phyloP scores from a whole-genome alignment of 2,113 vertebrate genomes.

The Oreochromis niloticus region DNA sequence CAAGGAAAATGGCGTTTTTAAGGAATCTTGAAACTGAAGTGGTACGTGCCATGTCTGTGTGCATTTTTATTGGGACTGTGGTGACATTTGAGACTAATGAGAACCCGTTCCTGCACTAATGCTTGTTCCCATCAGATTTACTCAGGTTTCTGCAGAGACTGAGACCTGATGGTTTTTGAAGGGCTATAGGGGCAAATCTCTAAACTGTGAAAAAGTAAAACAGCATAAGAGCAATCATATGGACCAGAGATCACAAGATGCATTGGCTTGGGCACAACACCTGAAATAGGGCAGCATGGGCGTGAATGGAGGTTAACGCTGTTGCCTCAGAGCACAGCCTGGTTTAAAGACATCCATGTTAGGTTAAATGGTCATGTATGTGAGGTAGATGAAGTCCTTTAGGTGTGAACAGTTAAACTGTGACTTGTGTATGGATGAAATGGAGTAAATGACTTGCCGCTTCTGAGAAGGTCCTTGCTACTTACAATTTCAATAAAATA shows the following conservation, averaged over 20 bases:
- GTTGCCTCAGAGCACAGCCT: neutral
- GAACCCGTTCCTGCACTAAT: neutral
- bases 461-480: neutral
- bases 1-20: neutral
- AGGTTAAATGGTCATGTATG: neutral
- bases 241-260: neutral
- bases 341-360: neutral
- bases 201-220: neutral
- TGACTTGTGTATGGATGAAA: neutral
- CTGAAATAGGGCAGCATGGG: neutral
- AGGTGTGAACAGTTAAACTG: neutral
- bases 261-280: neutral
- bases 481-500: neutral
- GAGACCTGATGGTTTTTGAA: neutral
- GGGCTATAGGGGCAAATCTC: neutral
- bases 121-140: neutral
- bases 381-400: neutral
- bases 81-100: neutral
- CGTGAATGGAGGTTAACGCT: neutral
- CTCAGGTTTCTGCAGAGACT: neutral
- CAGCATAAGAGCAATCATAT: rapidly evolving
- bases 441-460: neutral
- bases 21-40: neutral
- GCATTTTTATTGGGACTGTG: neutral
- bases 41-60: neutral